These are phyloP conservation scores for Phyllopteryx taeniolatus DNA, from an alignment of 2,113 vertebrate genomes.

Conservation along the genomic window DNA sequence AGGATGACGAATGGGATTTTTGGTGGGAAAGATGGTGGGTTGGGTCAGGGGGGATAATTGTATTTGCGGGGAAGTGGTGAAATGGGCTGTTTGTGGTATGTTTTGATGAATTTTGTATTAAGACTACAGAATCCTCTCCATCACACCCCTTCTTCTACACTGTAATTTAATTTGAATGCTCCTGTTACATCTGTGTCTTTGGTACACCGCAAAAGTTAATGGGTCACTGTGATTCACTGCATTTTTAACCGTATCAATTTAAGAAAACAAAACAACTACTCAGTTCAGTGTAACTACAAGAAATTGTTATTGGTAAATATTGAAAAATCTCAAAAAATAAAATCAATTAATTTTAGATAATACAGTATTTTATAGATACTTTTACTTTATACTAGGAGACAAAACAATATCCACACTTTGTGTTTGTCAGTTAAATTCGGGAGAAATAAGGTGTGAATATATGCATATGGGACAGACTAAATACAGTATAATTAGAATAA, in stretches of 20 bases:
- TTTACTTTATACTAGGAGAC: too few relatives aligned
- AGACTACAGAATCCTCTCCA: not conserved
- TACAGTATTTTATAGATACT: too few relatives aligned
- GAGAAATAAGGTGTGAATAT: too few relatives aligned
- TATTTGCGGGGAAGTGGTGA: not conserved
- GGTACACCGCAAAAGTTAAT: not conserved
- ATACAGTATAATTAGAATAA: too few relatives aligned
- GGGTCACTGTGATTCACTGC: not conserved
- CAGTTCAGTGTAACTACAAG: not conserved
- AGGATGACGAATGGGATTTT: conserved; percentile 20
- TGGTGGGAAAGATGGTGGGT: not conserved
- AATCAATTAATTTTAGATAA: not conserved
- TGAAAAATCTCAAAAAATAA: not conserved
- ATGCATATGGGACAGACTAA: too few relatives aligned
- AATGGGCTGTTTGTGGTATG: conserved; percentile 21
- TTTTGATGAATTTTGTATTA: not conserved
- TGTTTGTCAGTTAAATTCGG: too few relatives aligned
- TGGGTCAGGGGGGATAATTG: not conserved
- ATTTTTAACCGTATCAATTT: not conserved
- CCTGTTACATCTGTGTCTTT: not conserved
- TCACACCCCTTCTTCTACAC: not conserved
- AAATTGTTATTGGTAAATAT: not conserved
- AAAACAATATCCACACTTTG: too few relatives aligned
- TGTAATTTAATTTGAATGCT: not conserved
- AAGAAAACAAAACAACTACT: not conserved